These are phyloP conservation scores for Sphecodes monilicornis DNA, from an alignment of 2,888 invertebrate species.

Conservation along the genomic window DNA sequence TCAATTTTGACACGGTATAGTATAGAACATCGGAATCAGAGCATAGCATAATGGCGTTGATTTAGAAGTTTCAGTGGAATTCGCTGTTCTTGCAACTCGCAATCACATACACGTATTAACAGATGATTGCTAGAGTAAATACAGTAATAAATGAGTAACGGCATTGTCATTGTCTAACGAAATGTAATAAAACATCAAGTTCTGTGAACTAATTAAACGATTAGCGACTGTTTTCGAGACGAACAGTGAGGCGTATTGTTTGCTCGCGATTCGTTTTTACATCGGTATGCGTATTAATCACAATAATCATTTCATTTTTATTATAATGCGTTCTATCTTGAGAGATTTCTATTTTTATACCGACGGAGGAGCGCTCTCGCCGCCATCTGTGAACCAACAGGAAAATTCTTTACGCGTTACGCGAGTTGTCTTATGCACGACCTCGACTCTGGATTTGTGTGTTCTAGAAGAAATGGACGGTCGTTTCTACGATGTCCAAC, in stretches of 20 bases:
- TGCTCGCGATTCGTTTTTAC: neutral
- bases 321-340: slow-evolving; percentile 60
- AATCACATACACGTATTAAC: neutral
- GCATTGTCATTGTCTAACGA: neutral
- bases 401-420: slow-evolving; percentile 48
- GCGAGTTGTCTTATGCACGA: slow-evolving; percentile 54
- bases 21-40: neutral
- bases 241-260: neutral
- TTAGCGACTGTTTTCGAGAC: neutral
- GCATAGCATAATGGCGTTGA: neutral
- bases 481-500: slow-evolving; percentile 61
- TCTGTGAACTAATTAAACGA: neutral
- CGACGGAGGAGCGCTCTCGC: slow-evolving; percentile 66
- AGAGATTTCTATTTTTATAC: slow-evolving; percentile 69
- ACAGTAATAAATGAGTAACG: neutral
- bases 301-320: slow-evolving; percentile 48
- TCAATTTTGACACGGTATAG: neutral
- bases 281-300: slow-evolving; percentile 11
- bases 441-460: slow-evolving; percentile 71
- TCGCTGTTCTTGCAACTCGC: neutral
- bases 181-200: neutral
- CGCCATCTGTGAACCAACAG: slow-evolving; percentile 68
- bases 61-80: neutral
- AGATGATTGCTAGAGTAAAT: neutral
- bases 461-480: slow-evolving; percentile 72